These are phyloP conservation scores for Telenomus remus DNA, from an alignment of 1,140 invertebrate species.

Conservation along the genomic window DNA sequence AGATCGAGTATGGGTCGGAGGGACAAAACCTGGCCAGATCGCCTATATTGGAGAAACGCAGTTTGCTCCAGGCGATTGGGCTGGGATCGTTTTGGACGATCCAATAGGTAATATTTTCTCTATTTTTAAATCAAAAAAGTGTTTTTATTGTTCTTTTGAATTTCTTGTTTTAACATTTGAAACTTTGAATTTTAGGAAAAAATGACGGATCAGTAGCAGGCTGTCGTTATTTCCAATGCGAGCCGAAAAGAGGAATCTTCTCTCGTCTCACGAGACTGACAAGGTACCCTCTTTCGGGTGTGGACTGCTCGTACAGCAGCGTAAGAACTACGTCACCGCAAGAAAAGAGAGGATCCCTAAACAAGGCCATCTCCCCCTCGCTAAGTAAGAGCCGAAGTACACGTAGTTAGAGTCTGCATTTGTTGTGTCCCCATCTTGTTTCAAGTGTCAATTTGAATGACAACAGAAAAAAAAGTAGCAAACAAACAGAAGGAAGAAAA, in stretches of 20 bases:
- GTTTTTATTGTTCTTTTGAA: no score
- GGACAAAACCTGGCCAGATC: conserved; percentile 94
- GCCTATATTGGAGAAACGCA: conserved; percentile 98
- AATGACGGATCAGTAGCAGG: conserved; percentile 97
- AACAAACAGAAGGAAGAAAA: background rate
- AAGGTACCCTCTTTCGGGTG: conserved; percentile 77
- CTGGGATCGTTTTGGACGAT: conserved; percentile 95
- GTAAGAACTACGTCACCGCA: conserved; percentile 69
- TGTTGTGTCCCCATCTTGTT: background rate
- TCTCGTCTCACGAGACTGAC: conserved; percentile 92
- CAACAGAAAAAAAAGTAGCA: no score
- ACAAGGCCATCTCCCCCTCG: conserved; percentile 69
- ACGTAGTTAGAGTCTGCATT: conserved; percentile 39
- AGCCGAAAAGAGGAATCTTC: conserved; percentile 94
- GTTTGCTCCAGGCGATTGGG: conserved; percentile 97
- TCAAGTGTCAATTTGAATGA: conserved; percentile 33
- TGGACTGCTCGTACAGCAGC: conserved; percentile 57
- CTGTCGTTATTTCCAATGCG: conserved; percentile 94
- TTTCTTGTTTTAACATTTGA: conserved; percentile 29
- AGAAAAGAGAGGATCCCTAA: conserved; percentile 60
- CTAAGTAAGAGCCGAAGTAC: conserved; percentile 71
- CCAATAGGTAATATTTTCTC: conserved; percentile 82
- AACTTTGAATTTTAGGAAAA: conserved; percentile 81
- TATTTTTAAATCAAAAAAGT: conserved; percentile 11
- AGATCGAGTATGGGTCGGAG: conserved; percentile 95